Evolutionary conservation across 2,888 invertebrate species (phyloP).

Genomic region (Sturmia bella): DNA sequence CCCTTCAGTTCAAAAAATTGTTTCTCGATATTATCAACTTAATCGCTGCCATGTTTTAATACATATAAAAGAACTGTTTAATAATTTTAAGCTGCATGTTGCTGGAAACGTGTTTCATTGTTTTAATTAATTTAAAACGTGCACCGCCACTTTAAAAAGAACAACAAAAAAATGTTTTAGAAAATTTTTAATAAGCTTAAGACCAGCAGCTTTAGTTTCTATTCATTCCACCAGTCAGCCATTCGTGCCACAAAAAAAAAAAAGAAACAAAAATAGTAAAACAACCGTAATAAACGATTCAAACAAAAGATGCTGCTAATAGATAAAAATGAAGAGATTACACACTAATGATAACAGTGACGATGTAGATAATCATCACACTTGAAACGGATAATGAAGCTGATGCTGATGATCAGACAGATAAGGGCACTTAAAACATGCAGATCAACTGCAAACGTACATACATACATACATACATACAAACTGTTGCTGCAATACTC

Average conservation of each 20-base stretch:
- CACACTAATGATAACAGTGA: slow-evolving; percentile 31
- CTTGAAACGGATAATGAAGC: too few relatives aligned
- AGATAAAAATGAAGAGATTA: slow-evolving; percentile 55
- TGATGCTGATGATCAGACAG: slow-evolving; percentile 45
- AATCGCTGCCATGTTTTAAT: too few relatives aligned
- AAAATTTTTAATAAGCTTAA: slow-evolving; percentile 27
- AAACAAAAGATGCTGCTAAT: slow-evolving; percentile 46
- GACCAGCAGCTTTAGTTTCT: slow-evolving; percentile 45
- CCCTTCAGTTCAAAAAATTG: too few relatives aligned
- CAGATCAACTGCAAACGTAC: slow-evolving; percentile 9
- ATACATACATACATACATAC: slow-evolving; percentile 19
- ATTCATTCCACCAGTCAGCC: not conserved
- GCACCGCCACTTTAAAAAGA: slow-evolving; percentile 8
- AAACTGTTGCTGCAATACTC: too few relatives aligned
- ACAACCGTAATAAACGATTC: slow-evolving; percentile 1
- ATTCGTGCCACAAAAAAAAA: slow-evolving; percentile 32
- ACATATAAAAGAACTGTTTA: not conserved
- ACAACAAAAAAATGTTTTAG: too few relatives aligned
- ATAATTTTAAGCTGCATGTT: not conserved
- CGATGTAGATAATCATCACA: slow-evolving; percentile 49
- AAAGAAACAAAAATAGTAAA: too few relatives aligned
- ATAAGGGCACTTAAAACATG: slow-evolving; percentile 53
- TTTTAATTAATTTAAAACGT: slow-evolving; percentile 54
- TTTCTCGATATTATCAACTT: too few relatives aligned
- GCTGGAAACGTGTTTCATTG: slow-evolving; percentile 41